These are phyloP conservation scores for Turritopsis rubra DNA, from an alignment of 30 jellyfish, hydroid and myxozoan species.

Conservation along the genomic window DNA sequence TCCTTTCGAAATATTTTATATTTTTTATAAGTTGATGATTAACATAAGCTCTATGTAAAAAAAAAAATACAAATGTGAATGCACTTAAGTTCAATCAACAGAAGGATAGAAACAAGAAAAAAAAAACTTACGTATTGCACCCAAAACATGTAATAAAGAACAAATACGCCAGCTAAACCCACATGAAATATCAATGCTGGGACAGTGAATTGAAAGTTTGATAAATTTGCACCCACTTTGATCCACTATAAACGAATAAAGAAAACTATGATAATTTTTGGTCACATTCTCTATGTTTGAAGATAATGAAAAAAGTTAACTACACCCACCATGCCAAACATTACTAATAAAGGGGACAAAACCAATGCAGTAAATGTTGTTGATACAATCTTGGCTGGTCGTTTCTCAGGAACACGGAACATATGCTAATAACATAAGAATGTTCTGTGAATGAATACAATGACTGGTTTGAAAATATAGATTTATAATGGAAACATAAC, in stretches of 20 bases:
- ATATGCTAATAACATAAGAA: slow-evolving; percentile 76
- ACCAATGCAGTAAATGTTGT: slow-evolving; percentile 73
- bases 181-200: slow-evolving; percentile 68
- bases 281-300: neutral
- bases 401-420: slow-evolving; percentile 94
- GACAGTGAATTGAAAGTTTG: slow-evolving; percentile 64
- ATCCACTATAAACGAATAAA: slow-evolving; percentile 81
- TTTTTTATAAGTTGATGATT: neutral
- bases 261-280: neutral
- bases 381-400: slow-evolving; percentile 82
- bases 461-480: no score
- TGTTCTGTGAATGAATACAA: no score
- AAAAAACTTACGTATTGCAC: slow-evolving; percentile 53
- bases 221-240: slow-evolving; percentile 77
- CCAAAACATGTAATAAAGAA: slow-evolving; percentile 86
- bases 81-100: no score
- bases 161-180: slow-evolving; percentile 84
- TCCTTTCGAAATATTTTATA: no score
- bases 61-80: no score
- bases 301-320: neutral
- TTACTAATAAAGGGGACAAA: slow-evolving; percentile 64
- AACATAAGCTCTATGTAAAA: neutral
- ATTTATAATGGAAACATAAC: no score
- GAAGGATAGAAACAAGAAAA: neutral
- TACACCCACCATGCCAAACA: slow-evolving; percentile 76